Conservation (phyloP, 92 coral and sea anemone genomes). For the Heteractis magnifica region DNA sequence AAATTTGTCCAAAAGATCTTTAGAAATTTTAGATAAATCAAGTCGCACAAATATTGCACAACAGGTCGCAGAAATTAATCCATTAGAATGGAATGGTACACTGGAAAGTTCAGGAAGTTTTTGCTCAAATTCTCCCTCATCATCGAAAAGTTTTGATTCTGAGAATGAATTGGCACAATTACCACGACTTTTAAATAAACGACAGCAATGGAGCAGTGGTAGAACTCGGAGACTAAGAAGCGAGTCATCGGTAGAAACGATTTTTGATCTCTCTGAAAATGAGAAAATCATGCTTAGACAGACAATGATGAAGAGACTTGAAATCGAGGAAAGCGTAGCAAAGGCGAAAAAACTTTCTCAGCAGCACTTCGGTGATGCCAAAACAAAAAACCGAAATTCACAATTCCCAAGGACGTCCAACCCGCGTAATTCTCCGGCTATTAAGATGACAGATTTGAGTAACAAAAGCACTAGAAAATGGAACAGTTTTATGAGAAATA, state of each 20-base stretch:
- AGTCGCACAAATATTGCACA: too few relatives aligned
- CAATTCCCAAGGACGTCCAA: not conserved
- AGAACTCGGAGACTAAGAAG: not conserved
- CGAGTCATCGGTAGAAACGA: not conserved
- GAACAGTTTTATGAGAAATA: constrained; percentile 10
- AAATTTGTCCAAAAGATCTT: too few relatives aligned
- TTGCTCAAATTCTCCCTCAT: not conserved
- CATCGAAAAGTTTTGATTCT: not conserved
- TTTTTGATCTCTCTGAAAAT: not conserved
- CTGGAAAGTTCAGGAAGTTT: not conserved
- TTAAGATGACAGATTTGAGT: not conserved
- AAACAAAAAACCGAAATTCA: not conserved
- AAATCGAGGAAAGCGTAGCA: constrained; percentile 33
- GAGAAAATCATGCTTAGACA: constrained; percentile 33
- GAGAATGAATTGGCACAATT: not conserved
- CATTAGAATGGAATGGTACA: not conserved
- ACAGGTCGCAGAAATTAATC: not conserved
- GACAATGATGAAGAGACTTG: constrained; percentile 36
- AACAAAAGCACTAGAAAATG: constrained; percentile 9
- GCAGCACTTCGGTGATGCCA: constrained; percentile 49
- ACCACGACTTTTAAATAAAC: not conserved
- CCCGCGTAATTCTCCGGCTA: not conserved
- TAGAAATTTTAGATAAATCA: not conserved
- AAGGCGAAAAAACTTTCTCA: constrained; percentile 36
- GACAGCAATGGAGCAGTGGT: not conserved